Evolutionary conservation across 2,888 invertebrate genomes (phyloP), one percentile per base, ranked within the genome.

Genomic region (Oasisia sp.): DNA sequence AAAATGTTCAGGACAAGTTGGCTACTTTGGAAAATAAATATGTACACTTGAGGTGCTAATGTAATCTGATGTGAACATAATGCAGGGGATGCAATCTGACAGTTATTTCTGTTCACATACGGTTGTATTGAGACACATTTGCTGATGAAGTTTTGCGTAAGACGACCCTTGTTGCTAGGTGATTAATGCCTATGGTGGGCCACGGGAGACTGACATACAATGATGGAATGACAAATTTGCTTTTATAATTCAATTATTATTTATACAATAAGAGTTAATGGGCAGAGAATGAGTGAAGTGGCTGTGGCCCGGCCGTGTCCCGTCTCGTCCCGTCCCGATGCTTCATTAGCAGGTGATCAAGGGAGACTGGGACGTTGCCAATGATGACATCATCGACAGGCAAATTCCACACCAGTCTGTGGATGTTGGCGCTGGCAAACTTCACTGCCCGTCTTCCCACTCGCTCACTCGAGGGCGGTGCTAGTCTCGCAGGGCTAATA

Each of bases 141-240:
- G 74, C 74, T 74, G 74, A 74, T 74, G 74, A 74, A 74, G 74
- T 74, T 74, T 74, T 74, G n/a, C n/a, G 74, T 74, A 74, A 74
- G 27, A 74, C n/a, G 74, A n/a, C 19, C 74, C 74, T 74, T 27
- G 74, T 74, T 74, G 74, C 74, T 74, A 74, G 74, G 74, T 74
- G 74, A 74, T 74, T 74, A 74, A 74, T 74, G 74, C 74, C 74
- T 5, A n/a, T 3, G 19, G 19, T 74, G 74, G 0, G 74, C 74
- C 74, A 74, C 74, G 27, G 74, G 74, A 74, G 74, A 74, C 74
- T 74, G 27, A 74, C 27, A n/a, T 74, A 74, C 74, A 74, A 74
- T 74, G 74, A 74, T 74, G 74, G 74, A 74, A 74, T 74, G 74
- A 74, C 74, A 74, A 74, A 74, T 74, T 74, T 74, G 74, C 74